A percentile compares a stretch with the other conserved stretches of the same genome.
phyloP scores from a whole-genome alignment of 2,113 vertebrate genomes.

The Sebastes schlegelii region DNA sequence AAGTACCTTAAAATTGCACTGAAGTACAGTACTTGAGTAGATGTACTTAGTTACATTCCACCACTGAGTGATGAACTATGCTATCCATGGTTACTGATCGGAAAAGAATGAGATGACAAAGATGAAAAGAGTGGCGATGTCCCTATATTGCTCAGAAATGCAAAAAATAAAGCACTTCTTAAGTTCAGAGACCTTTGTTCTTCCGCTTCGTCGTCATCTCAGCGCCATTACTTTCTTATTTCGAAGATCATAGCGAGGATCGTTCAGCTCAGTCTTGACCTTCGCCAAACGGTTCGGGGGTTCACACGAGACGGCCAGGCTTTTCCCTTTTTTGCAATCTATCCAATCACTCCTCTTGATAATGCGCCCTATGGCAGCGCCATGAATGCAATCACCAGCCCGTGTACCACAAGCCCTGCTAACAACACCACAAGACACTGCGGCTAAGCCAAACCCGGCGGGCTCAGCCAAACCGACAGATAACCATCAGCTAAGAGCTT shows the following conservation, averaged over 20 bases:
- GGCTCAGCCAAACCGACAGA: constrained; percentile 72
- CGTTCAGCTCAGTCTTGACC: constrained; percentile 59
- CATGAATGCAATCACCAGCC: constrained; percentile 71
- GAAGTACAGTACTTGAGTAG: no score
- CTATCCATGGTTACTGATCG: not conserved
- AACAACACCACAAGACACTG: constrained; percentile 73
- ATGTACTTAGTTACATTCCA: no score
- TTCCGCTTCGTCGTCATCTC: constrained; percentile 1
- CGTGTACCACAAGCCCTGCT: constrained; percentile 60
- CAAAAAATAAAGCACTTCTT: not conserved
- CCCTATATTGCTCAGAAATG: not conserved
- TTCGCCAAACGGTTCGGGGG: constrained; percentile 50
- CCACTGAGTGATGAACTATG: not conserved
- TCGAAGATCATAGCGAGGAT: constrained; percentile 25
- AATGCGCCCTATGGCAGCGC: constrained; percentile 67
- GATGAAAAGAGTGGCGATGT: not conserved
- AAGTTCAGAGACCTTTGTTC: constrained; percentile 7
- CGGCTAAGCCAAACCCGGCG: constrained; percentile 67
- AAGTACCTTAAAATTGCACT: no score
- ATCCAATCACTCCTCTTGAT: constrained; percentile 62
- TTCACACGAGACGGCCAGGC: constrained; percentile 39
- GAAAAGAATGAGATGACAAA: not conserved
- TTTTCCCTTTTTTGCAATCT: constrained; percentile 52
- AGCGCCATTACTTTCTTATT: constrained; percentile 13
- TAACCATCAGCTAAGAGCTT: constrained; percentile 82